phyloP scores from a whole-genome alignment of 2,113 vertebrate genomes.

The Rutilus rutilus region DNA sequence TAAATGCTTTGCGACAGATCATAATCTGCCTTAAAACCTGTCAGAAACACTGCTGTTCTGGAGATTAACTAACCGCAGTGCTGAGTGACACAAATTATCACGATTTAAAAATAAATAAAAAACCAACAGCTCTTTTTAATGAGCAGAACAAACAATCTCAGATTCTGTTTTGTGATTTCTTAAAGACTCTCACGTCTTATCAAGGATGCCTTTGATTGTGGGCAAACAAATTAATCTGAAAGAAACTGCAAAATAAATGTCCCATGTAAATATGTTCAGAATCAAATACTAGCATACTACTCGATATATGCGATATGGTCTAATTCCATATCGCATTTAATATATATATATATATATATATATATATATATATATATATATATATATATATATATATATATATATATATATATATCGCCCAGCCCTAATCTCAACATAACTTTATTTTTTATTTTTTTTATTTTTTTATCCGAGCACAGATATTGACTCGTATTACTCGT shows the following conservation, averaged over 20 bases:
- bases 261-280: neutral
- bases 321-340: too few species aligned
- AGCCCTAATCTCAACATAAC: too few species aligned
- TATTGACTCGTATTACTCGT: too few species aligned
- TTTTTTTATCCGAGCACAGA: too few species aligned
- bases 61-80: neutral
- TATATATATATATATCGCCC: too few species aligned
- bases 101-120: neutral
- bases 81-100: constrained; percentile 34
- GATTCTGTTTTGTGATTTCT: neutral
- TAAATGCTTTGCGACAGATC: neutral
- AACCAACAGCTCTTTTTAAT: constrained; percentile 9
- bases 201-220: neutral
- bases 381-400: too few species aligned
- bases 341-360: too few species aligned
- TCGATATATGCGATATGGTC: too few species aligned
- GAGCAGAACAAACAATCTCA: neutral
- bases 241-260: neutral
- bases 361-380: too few species aligned
- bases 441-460: too few species aligned
- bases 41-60: neutral
- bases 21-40: neutral
- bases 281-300: neutral
- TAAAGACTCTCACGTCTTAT: neutral
- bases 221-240: neutral